Percentiles rank a stretch among this genome's conserved stretches.
Conservation (phyloP, 2,888 invertebrate genomes). For the Ormyrus rosae region DNA sequence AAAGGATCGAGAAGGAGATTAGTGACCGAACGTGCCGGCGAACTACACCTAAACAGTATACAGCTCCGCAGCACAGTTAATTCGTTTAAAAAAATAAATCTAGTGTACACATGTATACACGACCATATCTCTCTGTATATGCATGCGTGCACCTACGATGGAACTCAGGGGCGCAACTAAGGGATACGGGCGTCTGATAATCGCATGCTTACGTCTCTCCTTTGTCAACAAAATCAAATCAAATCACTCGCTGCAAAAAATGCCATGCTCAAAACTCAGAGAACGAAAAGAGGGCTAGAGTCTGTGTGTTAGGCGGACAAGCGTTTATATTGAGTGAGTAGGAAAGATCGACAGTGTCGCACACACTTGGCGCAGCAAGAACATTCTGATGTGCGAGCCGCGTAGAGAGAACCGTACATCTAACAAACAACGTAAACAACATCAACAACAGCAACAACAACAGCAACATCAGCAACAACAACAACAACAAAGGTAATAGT, state of each 20-base stretch:
- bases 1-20: conserved; percentile 65
- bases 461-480: no score
- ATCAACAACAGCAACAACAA: no score
- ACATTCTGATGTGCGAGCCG: conserved; percentile 2
- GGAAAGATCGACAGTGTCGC: not conserved
- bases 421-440: no score
- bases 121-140: conserved; percentile 25
- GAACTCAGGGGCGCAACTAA: conserved; percentile 29
- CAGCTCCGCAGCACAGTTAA: not conserved
- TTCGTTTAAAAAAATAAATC: conserved; percentile 7
- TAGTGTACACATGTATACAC: conserved; percentile 42
- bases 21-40: not conserved
- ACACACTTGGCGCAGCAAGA: conserved; percentile 14
- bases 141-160: conserved; percentile 30
- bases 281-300: conserved; percentile 25
- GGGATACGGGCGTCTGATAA: conserved; percentile 22
- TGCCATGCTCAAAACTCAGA: conserved; percentile 58
- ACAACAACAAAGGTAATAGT: no score
- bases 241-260: conserved; percentile 59
- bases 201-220: conserved; percentile 31
- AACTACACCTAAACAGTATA: not conserved
- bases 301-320: conserved; percentile 24
- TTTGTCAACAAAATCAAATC: conserved; percentile 1
- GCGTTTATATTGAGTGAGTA: not conserved
- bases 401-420: not conserved